Percentiles rank a stretch among this genome's conserved stretches.
Conservation (phyloP, 2,888 invertebrate genomes). For the Drosophila formosana region DNA sequence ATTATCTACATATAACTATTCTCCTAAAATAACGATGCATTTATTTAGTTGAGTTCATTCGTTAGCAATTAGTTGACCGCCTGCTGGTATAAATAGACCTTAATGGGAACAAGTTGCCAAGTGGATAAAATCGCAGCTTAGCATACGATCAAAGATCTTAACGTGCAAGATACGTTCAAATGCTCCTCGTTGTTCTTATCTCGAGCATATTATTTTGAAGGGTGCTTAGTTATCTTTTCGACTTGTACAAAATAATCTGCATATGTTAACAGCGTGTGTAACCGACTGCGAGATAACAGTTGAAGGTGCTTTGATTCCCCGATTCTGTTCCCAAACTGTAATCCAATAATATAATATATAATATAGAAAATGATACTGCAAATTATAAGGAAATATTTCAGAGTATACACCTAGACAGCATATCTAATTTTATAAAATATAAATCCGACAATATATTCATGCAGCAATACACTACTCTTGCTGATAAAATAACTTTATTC, state of each 20-base stretch:
- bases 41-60: background rate
- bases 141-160: constrained; percentile 3
- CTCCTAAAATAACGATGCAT: background rate
- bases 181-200: constrained; percentile 34
- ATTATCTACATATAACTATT: background rate
- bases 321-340: background rate
- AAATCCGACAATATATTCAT: background rate
- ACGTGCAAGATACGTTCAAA: constrained; percentile 15
- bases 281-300: constrained; percentile 32
- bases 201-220: background rate
- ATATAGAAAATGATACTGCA: constrained; percentile 4
- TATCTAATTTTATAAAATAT: background rate
- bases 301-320: background rate
- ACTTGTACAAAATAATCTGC: constrained; percentile 48
- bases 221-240: constrained; percentile 16
- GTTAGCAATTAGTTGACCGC: constrained; percentile 11
- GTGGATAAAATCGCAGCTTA: constrained; percentile 13
- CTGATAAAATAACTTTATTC: too few relatives aligned
- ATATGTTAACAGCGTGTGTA: constrained; percentile 12
- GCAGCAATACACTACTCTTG: too few relatives aligned
- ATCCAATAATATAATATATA: too few relatives aligned
- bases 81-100: constrained; percentile 5
- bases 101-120: constrained; percentile 18
- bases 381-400: background rate
- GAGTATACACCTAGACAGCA: background rate